Evolutionary conservation across 1,140 invertebrate genomes (phyloP), one percentile per base, ranked within the genome.

Genomic region (Pseudoatta argentina): DNA sequence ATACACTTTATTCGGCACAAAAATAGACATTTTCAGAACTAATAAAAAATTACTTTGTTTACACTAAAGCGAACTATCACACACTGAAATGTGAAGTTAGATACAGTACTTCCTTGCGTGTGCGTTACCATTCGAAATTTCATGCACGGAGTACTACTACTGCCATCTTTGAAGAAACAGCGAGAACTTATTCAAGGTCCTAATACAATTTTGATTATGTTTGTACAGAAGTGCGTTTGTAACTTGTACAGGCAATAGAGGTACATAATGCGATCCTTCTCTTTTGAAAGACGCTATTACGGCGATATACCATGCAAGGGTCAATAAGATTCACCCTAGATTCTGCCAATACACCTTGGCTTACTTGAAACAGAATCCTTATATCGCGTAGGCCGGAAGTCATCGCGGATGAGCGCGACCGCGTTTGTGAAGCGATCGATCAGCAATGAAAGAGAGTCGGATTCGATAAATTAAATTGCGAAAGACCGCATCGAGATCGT

Each of bases 401-500:
- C 78, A 48, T 77, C 53, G 57, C 66, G 48, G 67, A 73, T 72
- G 53, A 85, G 67, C 21, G 83, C 76, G 61, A 69, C 85, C 61
- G 81, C 86, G 87, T 89, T 87, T 78, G 79, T 76, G 87, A 85
- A 21, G 30, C 59, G 39, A 34, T 51, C 72, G 61, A 64, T 77
- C 82, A 61, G 14, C 83, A 34, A 66, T 66, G 71, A 87, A 39
- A 66, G 48, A 39, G 67, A 88, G 88, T 85, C 71, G 67, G 67
- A 72, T 88, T 48, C 66, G 39, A 86, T 88, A 77, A 90, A 92
- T 92, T 90, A 87, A 91, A 85, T 91, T 89, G 91, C 87, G 86
- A 90, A 86, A 24, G 24, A 24, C 69, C 88, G 48, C n/a, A 88
- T 87, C 83, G 53, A 64, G 89, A 78, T 92, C 91, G 88, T 92